Evolutionary conservation across 2,113 vertebrate species (phyloP).

Genomic region (Pygathrix nemaeus): DNA sequence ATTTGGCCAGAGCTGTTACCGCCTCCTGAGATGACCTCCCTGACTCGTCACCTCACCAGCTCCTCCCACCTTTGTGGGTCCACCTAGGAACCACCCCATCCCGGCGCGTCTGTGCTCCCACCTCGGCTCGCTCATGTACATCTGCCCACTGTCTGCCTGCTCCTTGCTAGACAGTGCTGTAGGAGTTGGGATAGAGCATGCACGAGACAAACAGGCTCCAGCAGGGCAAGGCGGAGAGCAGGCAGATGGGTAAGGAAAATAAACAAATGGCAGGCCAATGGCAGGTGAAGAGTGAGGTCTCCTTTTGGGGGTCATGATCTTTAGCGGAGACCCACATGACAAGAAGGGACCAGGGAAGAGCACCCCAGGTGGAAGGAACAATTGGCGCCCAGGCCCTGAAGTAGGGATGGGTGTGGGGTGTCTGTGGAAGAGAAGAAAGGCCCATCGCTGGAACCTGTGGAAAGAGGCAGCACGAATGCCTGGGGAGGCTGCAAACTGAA

Average conservation of each 20-base stretch:
- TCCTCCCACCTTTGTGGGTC: background rate
- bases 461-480: too few species aligned
- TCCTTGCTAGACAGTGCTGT: background rate
- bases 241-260: background rate
- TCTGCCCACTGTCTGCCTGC: background rate
- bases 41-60: too few species aligned
- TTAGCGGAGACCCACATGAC: background rate
- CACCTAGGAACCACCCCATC: background rate
- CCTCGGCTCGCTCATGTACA: accelerated
- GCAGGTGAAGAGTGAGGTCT: too few species aligned
- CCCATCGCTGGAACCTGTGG: background rate
- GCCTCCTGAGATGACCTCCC: background rate
- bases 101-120: background rate
- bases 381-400: background rate
- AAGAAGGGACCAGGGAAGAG: background rate
- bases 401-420: background rate
- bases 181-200: accelerated
- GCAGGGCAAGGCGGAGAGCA: background rate
- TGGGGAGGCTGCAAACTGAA: background rate
- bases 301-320: background rate
- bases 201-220: background rate
- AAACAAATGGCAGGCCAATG: too few species aligned
- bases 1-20: too few species aligned
- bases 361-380: too few species aligned
- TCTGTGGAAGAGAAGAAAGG: background rate